phyloP scores from a whole-genome alignment of 2,113 vertebrate genomes.

The Tautogolabrus adspersus region DNA sequence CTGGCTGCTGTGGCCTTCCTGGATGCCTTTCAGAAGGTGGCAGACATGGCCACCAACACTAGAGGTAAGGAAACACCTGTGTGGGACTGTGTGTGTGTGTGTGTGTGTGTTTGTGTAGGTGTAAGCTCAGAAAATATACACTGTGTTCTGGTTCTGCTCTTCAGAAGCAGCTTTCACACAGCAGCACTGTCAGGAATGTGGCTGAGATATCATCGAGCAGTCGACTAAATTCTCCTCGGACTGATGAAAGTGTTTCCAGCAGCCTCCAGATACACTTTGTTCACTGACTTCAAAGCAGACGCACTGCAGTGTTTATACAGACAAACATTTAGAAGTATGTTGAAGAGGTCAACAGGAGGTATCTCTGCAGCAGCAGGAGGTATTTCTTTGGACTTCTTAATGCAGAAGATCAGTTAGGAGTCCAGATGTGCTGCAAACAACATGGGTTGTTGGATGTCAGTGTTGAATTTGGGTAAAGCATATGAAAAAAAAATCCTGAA shows the following conservation, averaged over 20 bases:
- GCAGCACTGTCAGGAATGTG: conserved; percentile 12
- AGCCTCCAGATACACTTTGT: conserved; percentile 39
- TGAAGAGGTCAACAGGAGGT: neutral
- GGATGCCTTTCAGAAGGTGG: conserved; percentile 99
- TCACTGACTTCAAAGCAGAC: conserved; percentile 35
- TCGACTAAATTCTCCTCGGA: conserved; percentile 11
- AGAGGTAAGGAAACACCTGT: conserved; percentile 87
- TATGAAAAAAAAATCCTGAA: no score
- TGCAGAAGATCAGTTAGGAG: neutral
- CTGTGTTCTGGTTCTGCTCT: neutral
- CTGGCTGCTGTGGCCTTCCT: conserved; percentile 97
- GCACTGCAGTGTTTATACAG: conserved; percentile 29
- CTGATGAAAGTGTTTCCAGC: conserved; percentile 54
- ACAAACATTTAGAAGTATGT: conserved; percentile 1
- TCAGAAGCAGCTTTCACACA: conserved; percentile 8
- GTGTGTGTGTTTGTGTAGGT: conserved; percentile 9
- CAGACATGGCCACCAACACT: conserved; percentile 98
- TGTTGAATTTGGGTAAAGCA: neutral
- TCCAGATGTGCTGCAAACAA: neutral
- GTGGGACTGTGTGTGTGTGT: conserved; percentile 16
- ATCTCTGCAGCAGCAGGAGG: conserved; percentile 18
- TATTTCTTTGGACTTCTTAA: neutral
- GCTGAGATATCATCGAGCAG: conserved; percentile 43
- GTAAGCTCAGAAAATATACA: neutral
- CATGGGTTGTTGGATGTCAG: neutral